phyloP scores from a whole-genome alignment of 2,113 vertebrate genomes.

The Chlorocebus sabaeus region DNA sequence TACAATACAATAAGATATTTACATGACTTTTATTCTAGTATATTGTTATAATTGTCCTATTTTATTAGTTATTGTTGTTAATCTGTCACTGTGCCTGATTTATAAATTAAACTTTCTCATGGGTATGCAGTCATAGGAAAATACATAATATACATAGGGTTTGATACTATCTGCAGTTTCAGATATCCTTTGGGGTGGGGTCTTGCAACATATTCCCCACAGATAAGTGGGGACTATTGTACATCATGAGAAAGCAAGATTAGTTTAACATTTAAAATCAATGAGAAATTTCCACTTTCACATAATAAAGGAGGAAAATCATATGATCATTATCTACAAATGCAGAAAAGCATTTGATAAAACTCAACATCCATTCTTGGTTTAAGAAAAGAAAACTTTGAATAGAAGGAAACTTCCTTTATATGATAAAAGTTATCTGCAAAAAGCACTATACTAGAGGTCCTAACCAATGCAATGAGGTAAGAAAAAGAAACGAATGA shows the following conservation, averaged over 20 bases:
- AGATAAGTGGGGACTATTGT: not conserved
- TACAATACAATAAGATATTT: not conserved
- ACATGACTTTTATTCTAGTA: not conserved
- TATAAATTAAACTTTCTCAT: not conserved
- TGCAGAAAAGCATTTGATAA: not conserved
- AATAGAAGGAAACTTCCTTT: not conserved
- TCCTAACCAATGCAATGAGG: not conserved
- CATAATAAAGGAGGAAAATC: not conserved
- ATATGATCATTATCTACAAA: not conserved
- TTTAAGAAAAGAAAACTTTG: not conserved
- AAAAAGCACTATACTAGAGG: not conserved
- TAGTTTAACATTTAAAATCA: not conserved
- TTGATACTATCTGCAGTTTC: not conserved
- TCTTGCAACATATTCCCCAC: not conserved
- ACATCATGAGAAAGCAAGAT: not conserved
- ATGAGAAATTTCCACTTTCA: not conserved
- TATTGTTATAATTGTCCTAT: not conserved
- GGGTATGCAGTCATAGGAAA: not conserved
- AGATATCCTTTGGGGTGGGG: not conserved
- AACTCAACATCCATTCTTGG: not conserved
- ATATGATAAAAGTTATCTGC: not conserved
- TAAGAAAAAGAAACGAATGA: constrained; percentile 5
- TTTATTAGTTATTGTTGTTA: not conserved
- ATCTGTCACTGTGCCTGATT: not conserved
- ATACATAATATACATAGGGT: not conserved